Base-by-base conservation (phyloP, 2,113 vertebrate species). In the Limanda limanda region DNA sequence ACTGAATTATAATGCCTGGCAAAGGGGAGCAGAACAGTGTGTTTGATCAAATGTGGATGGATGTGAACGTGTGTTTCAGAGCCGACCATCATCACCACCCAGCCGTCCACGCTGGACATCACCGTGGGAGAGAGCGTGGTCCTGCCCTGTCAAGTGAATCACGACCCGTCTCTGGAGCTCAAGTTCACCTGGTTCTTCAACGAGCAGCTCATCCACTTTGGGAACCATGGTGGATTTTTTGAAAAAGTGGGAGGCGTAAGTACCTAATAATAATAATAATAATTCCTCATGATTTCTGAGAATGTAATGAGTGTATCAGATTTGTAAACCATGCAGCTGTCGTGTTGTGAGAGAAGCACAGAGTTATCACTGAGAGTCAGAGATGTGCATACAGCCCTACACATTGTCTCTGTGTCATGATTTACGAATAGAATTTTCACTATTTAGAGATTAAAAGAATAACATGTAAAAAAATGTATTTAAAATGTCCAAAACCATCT, bases 211-310 rank as follows among this genome's bases (percentile, higher is more conserved):
- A 98, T 99, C 65, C 96, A 98, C 94, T 99, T 99, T 1, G 95
- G 96, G 48, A 96, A 93, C 82, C 97, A 98, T 0, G 96, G 96
- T 1, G 98, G 97, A 84, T 98, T 96, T 89, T 99, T 99, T 72
- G 98, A 99, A 65, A 96, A 96, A 93, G 97, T 99, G 1, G 98
- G 98, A 84, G 97, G 98, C 58, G 98, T 99, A 96, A 99, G 97
- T 96, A 78, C 24, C 72, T 48, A 56, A 21, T 23, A 1, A 21
- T 56, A 3, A 54, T 1, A n/a, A 11, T 11, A 13, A 56, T 14
- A 68, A 75, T 61, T 12, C 20, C 2, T 61, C 6, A 35, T 6
- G 2, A 5, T 67, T 61, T 60, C 68, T 71, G 27, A 12, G 15
- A 59, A 25, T 10, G 7, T 51, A 24, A 9, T 0, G 0, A 76